phyloP scores from a whole-genome alignment of 2,113 vertebrate species.

The Orcinus orca region DNA sequence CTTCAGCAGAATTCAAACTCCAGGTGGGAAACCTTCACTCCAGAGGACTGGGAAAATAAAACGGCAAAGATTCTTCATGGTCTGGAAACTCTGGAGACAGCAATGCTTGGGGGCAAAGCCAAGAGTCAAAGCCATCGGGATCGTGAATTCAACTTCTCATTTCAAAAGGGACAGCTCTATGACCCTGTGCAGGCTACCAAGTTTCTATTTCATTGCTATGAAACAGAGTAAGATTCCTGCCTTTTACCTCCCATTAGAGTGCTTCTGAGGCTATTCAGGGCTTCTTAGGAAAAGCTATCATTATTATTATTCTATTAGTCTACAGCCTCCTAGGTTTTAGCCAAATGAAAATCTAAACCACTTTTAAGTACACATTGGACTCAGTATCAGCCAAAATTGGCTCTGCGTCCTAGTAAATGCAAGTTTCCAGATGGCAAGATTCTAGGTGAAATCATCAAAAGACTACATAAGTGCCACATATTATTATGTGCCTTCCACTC shows the following conservation, averaged over 20 bases:
- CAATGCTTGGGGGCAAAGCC: not conserved
- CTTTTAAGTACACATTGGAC: conserved; percentile 47
- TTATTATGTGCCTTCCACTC: conserved; percentile 1
- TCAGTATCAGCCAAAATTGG: conserved; percentile 28
- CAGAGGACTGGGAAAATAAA: not conserved
- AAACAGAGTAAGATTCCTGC: not conserved
- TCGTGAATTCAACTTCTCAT: not conserved
- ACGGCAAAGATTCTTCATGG: not conserved
- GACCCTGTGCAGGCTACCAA: not conserved
- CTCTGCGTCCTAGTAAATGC: conserved; percentile 27
- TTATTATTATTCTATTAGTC: conserved; percentile 59
- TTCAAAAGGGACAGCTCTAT: not conserved
- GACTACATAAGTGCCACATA: conserved; percentile 22
- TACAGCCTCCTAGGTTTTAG: conserved; percentile 43
- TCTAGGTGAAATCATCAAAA: conserved; percentile 61
- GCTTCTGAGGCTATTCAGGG: not conserved
- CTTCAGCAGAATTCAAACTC: not conserved
- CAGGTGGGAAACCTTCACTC: not conserved
- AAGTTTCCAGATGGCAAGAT: conserved; percentile 67
- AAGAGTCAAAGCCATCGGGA: not conserved
- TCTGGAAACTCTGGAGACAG: not conserved
- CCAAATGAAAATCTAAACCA: conserved; percentile 65
- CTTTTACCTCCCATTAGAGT: not conserved
- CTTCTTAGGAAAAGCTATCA: conserved; percentile 6
- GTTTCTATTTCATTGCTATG: not conserved